phyloP scores from a whole-genome alignment of 2,888 invertebrate species.

The Caradrina clavipalpis region DNA sequence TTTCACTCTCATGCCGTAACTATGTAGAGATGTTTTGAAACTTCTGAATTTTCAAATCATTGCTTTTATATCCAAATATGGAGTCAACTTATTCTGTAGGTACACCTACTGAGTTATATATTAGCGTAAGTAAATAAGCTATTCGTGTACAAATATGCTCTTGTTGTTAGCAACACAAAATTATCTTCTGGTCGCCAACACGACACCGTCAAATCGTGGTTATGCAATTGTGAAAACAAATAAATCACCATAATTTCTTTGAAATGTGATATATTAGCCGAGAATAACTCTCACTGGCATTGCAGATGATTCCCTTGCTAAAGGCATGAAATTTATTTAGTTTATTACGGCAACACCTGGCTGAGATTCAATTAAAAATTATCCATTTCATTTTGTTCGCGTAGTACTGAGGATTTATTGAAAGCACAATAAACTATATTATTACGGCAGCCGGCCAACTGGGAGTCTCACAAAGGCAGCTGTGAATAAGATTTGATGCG shows the following conservation, averaged over 20 bases:
- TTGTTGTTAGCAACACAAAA: constrained; percentile 54
- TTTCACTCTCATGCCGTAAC: constrained; percentile 3
- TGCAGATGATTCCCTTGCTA: constrained; percentile 61
- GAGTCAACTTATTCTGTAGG: background rate
- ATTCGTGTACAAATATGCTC: constrained; percentile 52
- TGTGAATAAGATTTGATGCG: constrained; percentile 83
- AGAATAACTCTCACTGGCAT: constrained; percentile 56
- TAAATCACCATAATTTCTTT: constrained; percentile 55
- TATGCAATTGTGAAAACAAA: constrained; percentile 64
- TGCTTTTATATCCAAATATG: background rate
- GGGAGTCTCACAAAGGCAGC: constrained; percentile 80
- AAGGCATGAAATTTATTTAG: constrained; percentile 73
- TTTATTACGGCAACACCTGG: constrained; percentile 83
- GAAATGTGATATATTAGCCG: constrained; percentile 41
- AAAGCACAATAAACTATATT: constrained; percentile 82
- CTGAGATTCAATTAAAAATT: constrained; percentile 84
- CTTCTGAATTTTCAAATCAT: background rate
- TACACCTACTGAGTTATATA: constrained; percentile 1
- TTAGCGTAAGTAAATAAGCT: constrained; percentile 20
- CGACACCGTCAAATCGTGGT: constrained; percentile 54
- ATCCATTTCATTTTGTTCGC: constrained; percentile 76
- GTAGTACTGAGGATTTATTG: constrained; percentile 78
- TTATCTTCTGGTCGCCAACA: constrained; percentile 50
- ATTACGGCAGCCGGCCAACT: constrained; percentile 77
- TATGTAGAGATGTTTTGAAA: background rate